Evolutionary conservation across 2,888 invertebrate genomes (phyloP).

Genomic region (Hypomecis punctinalis): DNA sequence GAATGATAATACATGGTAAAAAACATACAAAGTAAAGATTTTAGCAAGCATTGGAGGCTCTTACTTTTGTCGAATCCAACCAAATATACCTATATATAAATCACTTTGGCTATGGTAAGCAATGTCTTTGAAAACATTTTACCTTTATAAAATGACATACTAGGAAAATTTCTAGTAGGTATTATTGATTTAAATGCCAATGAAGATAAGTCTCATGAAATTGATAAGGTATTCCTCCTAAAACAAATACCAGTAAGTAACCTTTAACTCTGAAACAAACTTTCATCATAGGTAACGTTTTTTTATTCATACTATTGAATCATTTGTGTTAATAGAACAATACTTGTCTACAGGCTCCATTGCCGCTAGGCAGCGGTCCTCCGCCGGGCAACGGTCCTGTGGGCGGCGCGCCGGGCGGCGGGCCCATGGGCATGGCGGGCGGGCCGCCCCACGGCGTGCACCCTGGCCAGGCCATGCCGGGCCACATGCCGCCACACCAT

Average conservation of each 20-base stretch:
- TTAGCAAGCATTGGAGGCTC: conserved; percentile 1
- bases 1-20: conserved; percentile 9
- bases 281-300: background rate
- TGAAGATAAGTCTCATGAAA: too few species aligned
- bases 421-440: conserved; percentile 60
- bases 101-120: conserved; percentile 31
- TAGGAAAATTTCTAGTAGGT: background rate
- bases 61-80: background rate
- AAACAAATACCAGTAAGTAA: too few species aligned
- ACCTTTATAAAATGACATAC: background rate
- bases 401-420: conserved; percentile 54
- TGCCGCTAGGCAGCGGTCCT: conserved; percentile 77
- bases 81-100: background rate
- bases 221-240: too few species aligned
- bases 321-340: background rate
- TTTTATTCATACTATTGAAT: background rate
- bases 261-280: background rate
- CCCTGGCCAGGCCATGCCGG: conserved; percentile 63
- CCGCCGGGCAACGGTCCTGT: conserved; percentile 74
- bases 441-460: conserved; percentile 78
- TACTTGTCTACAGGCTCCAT: conserved; percentile 59
- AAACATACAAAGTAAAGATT: background rate
- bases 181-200: too few species aligned
- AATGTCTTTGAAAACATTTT: background rate
- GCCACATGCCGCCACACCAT: conserved; percentile 72